Evolutionary conservation across 1,140 invertebrate species (phyloP).

Genomic region (Drosophila mayri): DNA sequence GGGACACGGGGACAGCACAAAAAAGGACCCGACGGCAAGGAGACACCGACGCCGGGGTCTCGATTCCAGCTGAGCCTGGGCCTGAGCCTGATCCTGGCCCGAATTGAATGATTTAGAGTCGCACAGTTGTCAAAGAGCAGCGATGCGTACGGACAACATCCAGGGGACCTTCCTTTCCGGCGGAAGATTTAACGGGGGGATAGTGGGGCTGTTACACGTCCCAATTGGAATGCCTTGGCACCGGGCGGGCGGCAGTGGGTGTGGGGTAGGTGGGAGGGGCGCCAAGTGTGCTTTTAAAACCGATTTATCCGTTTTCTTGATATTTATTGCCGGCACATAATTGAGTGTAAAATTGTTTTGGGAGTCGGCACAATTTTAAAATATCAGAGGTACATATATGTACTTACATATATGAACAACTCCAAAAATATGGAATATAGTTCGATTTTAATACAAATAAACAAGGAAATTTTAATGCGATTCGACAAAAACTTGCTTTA

Average conservation of each 20-base stretch:
- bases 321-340: slow-evolving; percentile 76
- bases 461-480: too few relatives aligned
- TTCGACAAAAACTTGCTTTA: too few relatives aligned
- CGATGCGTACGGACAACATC: slow-evolving; percentile 68
- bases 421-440: not conserved
- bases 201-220: slow-evolving; percentile 15
- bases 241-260: slow-evolving; percentile 2
- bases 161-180: slow-evolving; percentile 12
- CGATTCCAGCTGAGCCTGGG: slow-evolving; percentile 64
- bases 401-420: too few relatives aligned
- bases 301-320: slow-evolving; percentile 72
- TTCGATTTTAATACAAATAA: too few relatives aligned
- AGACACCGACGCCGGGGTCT: slow-evolving; percentile 30
- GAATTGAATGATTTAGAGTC: slow-evolving; percentile 79
- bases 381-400: not conserved
- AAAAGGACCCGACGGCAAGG: slow-evolving; percentile 47
- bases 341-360: slow-evolving; percentile 74
- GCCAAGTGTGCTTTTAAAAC: slow-evolving; percentile 77
- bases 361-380: slow-evolving; percentile 24
- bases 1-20: slow-evolving; percentile 23
- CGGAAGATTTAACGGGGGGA: not conserved
- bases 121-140: slow-evolving; percentile 83
- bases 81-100: slow-evolving; percentile 21
- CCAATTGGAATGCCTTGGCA: slow-evolving; percentile 24
- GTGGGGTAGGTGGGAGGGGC: slow-evolving; percentile 30